Evolutionary conservation across 2,113 vertebrate species (phyloP).

Genomic region (Eretmochelys imbricata): DNA sequence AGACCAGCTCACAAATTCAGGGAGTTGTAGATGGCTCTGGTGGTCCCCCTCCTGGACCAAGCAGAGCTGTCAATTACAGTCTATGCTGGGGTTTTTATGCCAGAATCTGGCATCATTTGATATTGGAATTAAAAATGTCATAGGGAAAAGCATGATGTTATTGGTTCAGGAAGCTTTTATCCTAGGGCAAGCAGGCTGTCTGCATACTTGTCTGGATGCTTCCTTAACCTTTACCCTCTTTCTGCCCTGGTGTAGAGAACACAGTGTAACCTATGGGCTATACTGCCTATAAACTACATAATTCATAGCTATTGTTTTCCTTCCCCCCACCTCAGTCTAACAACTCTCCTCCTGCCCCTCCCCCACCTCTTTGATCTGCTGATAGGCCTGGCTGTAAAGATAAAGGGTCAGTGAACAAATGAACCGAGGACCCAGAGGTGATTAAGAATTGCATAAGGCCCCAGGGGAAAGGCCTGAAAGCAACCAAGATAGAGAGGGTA

Average conservation of each 20-base stretch:
- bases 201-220: not conserved
- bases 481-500: not conserved
- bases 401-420: fast-evolving
- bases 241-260: not conserved
- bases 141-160: not conserved
- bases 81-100: not conserved
- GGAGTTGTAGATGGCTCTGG: not conserved
- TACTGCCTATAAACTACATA: not conserved
- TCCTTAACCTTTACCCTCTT: not conserved
- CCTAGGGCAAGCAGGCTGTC: not conserved
- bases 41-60: not conserved
- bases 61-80: not conserved
- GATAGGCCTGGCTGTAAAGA: not conserved
- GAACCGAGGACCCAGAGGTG: not conserved
- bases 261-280: no score
- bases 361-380: not conserved
- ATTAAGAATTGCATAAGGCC: not conserved
- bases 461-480: not conserved
- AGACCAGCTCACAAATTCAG: not conserved
- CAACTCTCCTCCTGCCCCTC: not conserved
- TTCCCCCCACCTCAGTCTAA: not conserved
- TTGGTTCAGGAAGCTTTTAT: not conserved
- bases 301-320: not conserved
- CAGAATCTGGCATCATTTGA: not conserved
- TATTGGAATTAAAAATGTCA: not conserved